Evolutionary conservation across 1,140 invertebrate species (phyloP).

Genomic region (Hydropsyche tenuis): DNA sequence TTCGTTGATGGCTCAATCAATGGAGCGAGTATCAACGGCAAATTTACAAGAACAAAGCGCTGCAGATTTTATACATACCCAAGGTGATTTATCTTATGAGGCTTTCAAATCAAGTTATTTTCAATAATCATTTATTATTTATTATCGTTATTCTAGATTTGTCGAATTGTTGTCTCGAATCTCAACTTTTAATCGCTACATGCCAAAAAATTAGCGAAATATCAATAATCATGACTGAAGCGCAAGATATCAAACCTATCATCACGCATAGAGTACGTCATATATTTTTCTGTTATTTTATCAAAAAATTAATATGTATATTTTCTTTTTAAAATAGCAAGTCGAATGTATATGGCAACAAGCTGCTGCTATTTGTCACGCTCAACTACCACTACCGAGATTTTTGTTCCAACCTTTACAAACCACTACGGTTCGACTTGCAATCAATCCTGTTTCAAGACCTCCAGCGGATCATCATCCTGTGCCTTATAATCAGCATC

Average conservation of each 20-base stretch:
- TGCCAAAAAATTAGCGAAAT: constrained; percentile 55
- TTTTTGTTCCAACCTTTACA: constrained; percentile 91
- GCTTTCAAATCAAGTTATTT: background rate
- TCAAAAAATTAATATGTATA: constrained; percentile 25
- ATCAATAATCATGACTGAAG: constrained; percentile 52
- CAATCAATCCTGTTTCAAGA: constrained; percentile 83
- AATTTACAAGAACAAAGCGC: constrained; percentile 55
- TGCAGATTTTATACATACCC: constrained; percentile 57
- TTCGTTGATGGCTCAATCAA: constrained; percentile 74
- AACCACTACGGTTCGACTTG: constrained; percentile 80
- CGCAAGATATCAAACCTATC: constrained; percentile 51
- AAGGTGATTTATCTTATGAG: constrained; percentile 33
- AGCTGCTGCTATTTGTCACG: constrained; percentile 69
- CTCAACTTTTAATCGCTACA: constrained; percentile 54
- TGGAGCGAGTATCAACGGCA: constrained; percentile 72
- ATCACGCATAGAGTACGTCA: constrained; percentile 59
- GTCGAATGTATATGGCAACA: constrained; percentile 73
- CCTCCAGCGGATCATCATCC: constrained; percentile 71
- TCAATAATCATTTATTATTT: background rate
- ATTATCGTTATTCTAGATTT: constrained; percentile 35
- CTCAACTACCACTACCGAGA: constrained; percentile 77
- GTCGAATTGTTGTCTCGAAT: constrained; percentile 53
- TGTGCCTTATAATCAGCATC: constrained; percentile 58
- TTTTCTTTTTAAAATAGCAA: constrained; percentile 64
- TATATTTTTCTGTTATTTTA: constrained; percentile 6